A percentile compares a stretch with the other conserved stretches of the same genome.
Evolutionary conservation across 2,888 invertebrate genomes (phyloP).

Genomic region (Drosophila kambysellisi): DNA sequence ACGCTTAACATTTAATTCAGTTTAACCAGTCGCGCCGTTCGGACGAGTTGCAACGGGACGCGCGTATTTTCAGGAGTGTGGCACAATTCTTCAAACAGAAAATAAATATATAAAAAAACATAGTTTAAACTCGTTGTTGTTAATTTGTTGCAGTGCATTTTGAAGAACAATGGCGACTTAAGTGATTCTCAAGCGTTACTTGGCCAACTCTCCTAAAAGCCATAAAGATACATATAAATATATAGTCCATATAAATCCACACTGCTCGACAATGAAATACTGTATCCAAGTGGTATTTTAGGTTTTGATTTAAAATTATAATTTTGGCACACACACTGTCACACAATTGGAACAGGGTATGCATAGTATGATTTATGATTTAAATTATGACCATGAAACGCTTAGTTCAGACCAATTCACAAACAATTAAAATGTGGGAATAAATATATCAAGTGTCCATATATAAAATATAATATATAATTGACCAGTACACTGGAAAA

Average conservation of each 20-base stretch:
- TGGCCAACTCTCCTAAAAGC: too few species aligned
- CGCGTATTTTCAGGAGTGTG: slow-evolving; percentile 35
- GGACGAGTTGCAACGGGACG: slow-evolving; percentile 26
- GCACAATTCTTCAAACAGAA: too few species aligned
- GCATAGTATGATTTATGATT: not conserved
- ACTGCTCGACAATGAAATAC: not conserved
- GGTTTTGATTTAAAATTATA: not conserved
- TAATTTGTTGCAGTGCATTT: too few species aligned
- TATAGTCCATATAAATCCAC: not conserved
- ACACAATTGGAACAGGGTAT: slow-evolving; percentile 6
- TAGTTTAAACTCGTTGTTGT: too few species aligned
- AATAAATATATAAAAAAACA: too few species aligned
- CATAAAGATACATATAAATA: too few species aligned
- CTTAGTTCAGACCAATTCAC: slow-evolving; percentile 30
- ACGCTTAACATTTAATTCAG: slow-evolving; percentile 43
- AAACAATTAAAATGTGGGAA: slow-evolving; percentile 41
- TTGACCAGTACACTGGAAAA: not conserved
- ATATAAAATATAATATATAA: not conserved
- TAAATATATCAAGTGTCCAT: slow-evolving; percentile 27
- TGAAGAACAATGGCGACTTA: too few species aligned
- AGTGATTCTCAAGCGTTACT: too few species aligned
- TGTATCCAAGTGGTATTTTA: not conserved
- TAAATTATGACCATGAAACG: slow-evolving; percentile 43
- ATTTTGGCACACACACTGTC: not conserved
- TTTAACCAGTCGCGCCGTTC: slow-evolving; percentile 32